Evolutionary conservation across 1,140 invertebrate genomes (phyloP), one percentile per base, ranked within the genome.

Genomic region (Mizuhopecten yessoensis): DNA sequence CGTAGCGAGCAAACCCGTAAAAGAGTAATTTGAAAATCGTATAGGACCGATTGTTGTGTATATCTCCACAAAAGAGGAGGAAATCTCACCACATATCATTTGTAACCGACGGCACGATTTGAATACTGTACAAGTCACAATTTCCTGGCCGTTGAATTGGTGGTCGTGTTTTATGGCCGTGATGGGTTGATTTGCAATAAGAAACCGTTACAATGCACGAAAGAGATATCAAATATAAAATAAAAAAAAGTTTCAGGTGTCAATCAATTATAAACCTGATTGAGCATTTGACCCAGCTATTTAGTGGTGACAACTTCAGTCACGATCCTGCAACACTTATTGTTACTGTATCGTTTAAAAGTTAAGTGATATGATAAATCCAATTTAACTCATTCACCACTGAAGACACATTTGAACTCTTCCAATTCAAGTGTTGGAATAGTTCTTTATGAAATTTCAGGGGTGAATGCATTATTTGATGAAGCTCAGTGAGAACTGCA

Each of bases 1-100:
- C n/a, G 45, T 75, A 11, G 57, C 57, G 17, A 75, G 57, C 57
- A 75, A 75, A 75, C 57, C 57, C 57, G 15, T 75, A 75, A 75
- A 75, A 75, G 57, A 75, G 57, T 75, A 75, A 75, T 75, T 75
- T 75, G 57, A 75, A 75, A 75, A 75, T 75, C 57, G 23, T 29
- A 75, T 75, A 75, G 57, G 57, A 11, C n/a, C 11, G n/a, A n/a
- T 75, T 75, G 57, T 75, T 75, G 57, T 75, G 29, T n/a, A 29
- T 75, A 75, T 75, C n/a, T 75, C 23, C 57, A 75, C 57, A 75
- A 75, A 75, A 29, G 57, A 29, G 17, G 23, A 29, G n/a, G 57
- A 75, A 75, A 75, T 75, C 57, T 17, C 57, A 75, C 29, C 57
- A 5, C 17, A 29, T 75, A 29, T 29, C 29, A 75, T 75, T 75